These are phyloP conservation scores for Mesorhabditis sp. DNA, from an alignment of 2,888 invertebrate genomes.

Conservation along the genomic window DNA sequence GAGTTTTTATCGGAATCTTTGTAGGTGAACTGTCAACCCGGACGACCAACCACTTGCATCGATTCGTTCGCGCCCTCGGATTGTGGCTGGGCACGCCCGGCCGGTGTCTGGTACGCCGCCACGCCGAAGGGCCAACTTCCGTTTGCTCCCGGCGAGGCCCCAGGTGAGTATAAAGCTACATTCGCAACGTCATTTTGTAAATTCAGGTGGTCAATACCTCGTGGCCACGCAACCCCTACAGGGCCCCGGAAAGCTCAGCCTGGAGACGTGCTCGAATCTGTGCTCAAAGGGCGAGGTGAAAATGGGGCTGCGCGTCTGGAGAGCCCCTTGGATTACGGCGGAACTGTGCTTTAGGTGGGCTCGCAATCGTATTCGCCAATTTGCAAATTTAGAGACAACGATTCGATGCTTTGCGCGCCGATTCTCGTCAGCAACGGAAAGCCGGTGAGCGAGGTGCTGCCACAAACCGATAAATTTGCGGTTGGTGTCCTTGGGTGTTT, in stretches of 20 bases:
- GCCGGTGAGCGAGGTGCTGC: conserved; percentile 30
- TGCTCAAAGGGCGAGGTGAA: conserved; percentile 29
- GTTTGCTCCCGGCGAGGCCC: conserved; percentile 20
- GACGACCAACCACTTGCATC: conserved; percentile 10
- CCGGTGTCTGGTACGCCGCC: conserved; percentile 29
- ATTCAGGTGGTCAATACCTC: conserved; percentile 21
- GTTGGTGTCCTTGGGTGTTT: conserved; percentile 11
- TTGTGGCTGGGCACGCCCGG: conserved; percentile 30
- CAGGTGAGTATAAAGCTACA: conserved; percentile 15
- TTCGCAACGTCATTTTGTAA: conserved; percentile 5
- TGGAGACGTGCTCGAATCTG: conserved; percentile 27
- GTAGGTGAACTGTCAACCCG: neutral
- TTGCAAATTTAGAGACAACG: conserved; percentile 23
- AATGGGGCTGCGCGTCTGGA: conserved; percentile 28
- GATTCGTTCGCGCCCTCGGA: conserved; percentile 13
- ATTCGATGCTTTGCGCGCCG: conserved; percentile 30
- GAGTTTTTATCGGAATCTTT: neutral
- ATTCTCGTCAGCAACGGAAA: conserved; percentile 26
- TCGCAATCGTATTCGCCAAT: neutral
- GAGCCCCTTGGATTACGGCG: conserved; percentile 24
- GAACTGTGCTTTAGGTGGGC: conserved; percentile 34
- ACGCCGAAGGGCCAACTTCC: conserved; percentile 20
- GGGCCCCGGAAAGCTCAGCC: conserved; percentile 10
- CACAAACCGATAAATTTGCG: conserved; percentile 29
- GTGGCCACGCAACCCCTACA: conserved; percentile 20